Evolutionary conservation across 2,888 invertebrate genomes (phyloP), one percentile per base, ranked within the genome.

Genomic region (Synergus gifuensis): DNA sequence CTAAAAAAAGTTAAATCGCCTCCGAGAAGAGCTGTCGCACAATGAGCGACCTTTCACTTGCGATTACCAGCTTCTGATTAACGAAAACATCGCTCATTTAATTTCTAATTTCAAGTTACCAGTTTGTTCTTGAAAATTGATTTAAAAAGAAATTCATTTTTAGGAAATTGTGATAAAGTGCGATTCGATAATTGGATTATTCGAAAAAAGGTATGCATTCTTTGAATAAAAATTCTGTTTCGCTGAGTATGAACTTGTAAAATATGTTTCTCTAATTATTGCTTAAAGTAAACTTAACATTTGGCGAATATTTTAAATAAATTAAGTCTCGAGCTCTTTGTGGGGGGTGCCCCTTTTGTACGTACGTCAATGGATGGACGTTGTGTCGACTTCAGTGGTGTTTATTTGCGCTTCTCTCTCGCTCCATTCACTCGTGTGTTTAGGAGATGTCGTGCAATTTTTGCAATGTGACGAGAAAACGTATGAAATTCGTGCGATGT

Each of bases 311-410:
- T n/a, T 54, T 54, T n/a, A 54, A n/a, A 54, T 54, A 54, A n/a
- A 54, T 54, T 36, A 36, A 36, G n/a, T n/a, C n/a, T n/a, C 2
- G 8, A 28, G 12, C 12, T 5, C 5, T 28, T 60, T 60, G 60
- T 60, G 5, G 4, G 42, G 12, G 16, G 16, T n/a, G 28, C 44
- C 42, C 36, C 88, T 86, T 85, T 90, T 91, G 92, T 91, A 92
- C 92, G 90, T 92, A 92, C 93, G 88, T 88, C 88, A 90, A 92
- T 92, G 92, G 63, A 58, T 49, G 83, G 85, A 85, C 84, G 87
- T 92, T 91, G 83, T 89, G 90, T 91, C 92, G 93, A 93, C 92
- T 92, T 87, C 87, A 85, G 92, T 92, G 92, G 93, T 94, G 93
- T 93, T 93, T 93, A 93, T 92, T 93, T 87, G 87, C 88, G 87